These are phyloP conservation scores for Siphlonurus alternatus DNA, from an alignment of 2,888 invertebrate genomes.

Conservation along the genomic window DNA sequence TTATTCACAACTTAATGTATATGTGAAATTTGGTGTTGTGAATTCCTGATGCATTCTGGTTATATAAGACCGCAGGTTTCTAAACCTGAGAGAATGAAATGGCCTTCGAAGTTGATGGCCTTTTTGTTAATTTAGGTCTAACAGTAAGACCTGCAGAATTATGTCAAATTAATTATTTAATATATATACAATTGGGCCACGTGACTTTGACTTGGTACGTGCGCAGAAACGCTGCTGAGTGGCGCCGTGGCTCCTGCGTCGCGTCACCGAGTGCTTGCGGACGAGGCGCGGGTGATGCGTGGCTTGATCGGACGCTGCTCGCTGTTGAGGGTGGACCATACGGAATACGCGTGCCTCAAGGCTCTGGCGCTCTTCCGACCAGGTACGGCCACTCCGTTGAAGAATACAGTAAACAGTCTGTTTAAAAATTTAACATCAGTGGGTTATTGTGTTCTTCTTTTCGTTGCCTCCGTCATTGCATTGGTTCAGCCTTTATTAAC, in stretches of 20 bases:
- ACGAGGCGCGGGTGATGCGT: conserved; percentile 40
- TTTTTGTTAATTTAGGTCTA: too few species aligned
- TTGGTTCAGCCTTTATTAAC: too few species aligned
- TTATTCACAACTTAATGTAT: too few species aligned
- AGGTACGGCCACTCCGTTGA: conserved; percentile 34
- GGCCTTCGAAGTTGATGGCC: too few species aligned
- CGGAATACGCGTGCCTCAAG: conserved; percentile 74
- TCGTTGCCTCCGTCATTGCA: background rate
- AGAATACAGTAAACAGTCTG: background rate
- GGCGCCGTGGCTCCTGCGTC: conserved; percentile 31
- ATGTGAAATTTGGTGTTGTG: too few species aligned
- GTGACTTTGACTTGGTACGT: too few species aligned
- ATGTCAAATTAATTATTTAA: too few species aligned
- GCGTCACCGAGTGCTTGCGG: conserved; percentile 34
- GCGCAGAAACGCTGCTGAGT: conserved; percentile 20
- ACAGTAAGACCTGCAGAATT: too few species aligned
- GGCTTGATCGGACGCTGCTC: conserved; percentile 48
- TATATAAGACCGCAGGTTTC: too few species aligned
- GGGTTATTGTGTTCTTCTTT: background rate
- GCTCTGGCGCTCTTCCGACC: conserved; percentile 64
- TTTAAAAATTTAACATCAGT: background rate
- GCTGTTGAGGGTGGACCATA: conserved; percentile 52
- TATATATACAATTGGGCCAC: too few species aligned
- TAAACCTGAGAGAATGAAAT: too few species aligned
- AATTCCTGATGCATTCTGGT: too few species aligned